These are phyloP conservation scores for Acridotheres tristis DNA, from an alignment of 2,797 vertebrate species.

Conservation along the genomic window DNA sequence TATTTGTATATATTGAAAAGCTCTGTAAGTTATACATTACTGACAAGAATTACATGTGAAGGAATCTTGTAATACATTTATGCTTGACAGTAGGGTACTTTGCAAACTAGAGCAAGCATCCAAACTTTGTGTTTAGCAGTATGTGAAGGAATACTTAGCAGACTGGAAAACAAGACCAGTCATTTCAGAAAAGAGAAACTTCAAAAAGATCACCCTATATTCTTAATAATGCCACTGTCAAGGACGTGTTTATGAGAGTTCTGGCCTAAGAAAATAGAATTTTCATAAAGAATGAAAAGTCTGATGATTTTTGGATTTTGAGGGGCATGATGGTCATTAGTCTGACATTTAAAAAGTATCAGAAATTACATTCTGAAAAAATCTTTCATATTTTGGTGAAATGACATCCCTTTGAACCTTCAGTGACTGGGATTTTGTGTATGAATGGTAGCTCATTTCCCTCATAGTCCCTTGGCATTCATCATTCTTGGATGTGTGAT, in stretches of 20 bases:
- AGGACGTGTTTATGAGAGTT: neutral
- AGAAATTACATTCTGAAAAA: neutral
- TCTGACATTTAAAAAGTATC: neutral
- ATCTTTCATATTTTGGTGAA: neutral
- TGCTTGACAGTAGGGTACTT: fast-evolving
- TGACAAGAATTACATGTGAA: neutral
- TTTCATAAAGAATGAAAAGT: neutral
- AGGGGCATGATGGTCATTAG: neutral
- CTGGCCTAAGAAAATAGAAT: neutral
- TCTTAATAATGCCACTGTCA: neutral
- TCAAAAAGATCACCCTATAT: neutral
- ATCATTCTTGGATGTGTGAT: neutral
- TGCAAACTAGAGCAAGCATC: neutral
- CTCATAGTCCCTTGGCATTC: neutral
- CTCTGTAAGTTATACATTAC: neutral
- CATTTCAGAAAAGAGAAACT: neutral
- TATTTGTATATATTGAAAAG: neutral
- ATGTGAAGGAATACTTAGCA: neutral
- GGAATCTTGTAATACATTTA: neutral
- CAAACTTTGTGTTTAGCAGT: neutral
- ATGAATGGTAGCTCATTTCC: neutral
- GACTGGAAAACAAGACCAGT: neutral
- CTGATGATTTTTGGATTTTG: neutral
- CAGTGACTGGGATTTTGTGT: neutral
- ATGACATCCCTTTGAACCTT: neutral